Conservation (phyloP, 2,113 vertebrate genomes). For the Phaethon lepturus region DNA sequence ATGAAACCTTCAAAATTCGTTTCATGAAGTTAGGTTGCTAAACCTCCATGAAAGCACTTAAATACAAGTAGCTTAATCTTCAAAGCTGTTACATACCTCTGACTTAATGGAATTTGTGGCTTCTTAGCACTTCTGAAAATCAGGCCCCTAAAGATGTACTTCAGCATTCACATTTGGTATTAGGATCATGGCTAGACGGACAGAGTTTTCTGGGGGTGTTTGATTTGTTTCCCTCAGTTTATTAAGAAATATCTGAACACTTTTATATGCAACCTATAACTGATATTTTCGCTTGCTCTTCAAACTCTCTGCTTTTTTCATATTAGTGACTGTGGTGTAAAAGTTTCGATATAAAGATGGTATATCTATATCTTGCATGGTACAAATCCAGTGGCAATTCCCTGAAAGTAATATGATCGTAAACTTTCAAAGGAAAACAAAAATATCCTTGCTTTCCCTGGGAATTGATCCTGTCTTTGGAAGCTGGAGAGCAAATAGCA, state of each 20-base stretch:
- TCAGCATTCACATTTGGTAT: not conserved
- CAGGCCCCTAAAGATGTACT: not conserved
- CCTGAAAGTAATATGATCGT: not conserved
- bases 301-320: not conserved
- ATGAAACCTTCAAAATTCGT: not conserved
- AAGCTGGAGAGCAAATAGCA: not conserved
- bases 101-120: not conserved
- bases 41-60: not conserved
- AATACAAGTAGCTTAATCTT: not conserved
- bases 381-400: not conserved
- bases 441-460: not conserved
- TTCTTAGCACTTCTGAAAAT: not conserved
- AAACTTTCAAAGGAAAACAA: not conserved
- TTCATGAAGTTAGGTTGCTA: not conserved
- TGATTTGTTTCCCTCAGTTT: not conserved
- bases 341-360: not conserved
- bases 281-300: not conserved
- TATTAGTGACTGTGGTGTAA: not conserved
- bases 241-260: not conserved
- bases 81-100: not conserved
- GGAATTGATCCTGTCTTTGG: not conserved
- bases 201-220: rapidly evolving
- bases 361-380: not conserved
- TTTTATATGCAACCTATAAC: not conserved
- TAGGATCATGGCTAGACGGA: not conserved